phyloP scores from a whole-genome alignment of 2,888 invertebrate genomes.

The Liopterus haemorrhoidalis region DNA sequence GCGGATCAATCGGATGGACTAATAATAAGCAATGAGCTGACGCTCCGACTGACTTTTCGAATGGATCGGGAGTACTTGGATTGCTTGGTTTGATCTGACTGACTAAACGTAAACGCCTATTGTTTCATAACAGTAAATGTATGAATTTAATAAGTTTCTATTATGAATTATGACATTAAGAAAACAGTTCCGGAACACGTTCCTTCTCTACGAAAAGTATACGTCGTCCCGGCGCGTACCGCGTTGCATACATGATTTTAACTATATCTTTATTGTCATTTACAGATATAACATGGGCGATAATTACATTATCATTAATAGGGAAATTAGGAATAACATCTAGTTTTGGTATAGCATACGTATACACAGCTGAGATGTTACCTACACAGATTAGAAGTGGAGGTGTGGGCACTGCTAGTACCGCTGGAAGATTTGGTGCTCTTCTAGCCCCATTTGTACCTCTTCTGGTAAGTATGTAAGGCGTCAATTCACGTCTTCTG shows the following conservation, averaged over 20 bases:
- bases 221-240: too few relatives aligned
- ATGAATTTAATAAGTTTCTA: too few relatives aligned
- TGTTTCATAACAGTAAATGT: too few relatives aligned
- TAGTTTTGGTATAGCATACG: conserved; percentile 58
- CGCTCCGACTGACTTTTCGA: too few relatives aligned
- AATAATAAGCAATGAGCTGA: too few relatives aligned
- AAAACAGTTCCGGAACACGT: too few relatives aligned
- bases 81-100: too few relatives aligned
- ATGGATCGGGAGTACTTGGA: too few relatives aligned
- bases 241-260: conserved; percentile 1
- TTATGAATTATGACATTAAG: too few relatives aligned
- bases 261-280: conserved; percentile 17
- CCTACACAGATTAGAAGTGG: conserved; percentile 53
- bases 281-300: conserved; percentile 50
- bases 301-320: conserved; percentile 52
- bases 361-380: conserved; percentile 55
- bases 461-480: conserved; percentile 47
- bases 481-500: conserved; percentile 6
- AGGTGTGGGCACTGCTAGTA: conserved; percentile 56
- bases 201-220: too few relatives aligned
- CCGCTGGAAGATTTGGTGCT: conserved; percentile 55
- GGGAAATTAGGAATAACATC: conserved; percentile 61
- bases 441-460: conserved; percentile 58
- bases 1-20: too few relatives aligned
- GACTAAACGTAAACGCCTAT: too few relatives aligned